Evolutionary conservation across 2,797 vertebrate species (phyloP).

Genomic region (Catostomus latipinnis): DNA sequence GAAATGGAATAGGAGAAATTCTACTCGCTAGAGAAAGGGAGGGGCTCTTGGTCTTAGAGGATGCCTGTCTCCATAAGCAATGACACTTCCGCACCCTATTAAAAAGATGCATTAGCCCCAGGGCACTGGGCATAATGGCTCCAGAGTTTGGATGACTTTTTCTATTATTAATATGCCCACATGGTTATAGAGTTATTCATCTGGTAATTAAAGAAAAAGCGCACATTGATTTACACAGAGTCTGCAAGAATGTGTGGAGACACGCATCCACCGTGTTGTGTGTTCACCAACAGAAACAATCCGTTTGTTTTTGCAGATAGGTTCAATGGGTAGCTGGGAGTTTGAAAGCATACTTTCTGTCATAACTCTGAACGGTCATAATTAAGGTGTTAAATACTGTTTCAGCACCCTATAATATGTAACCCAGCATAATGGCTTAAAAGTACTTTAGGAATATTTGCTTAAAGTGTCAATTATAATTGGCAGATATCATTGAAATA

Average conservation of each 20-base stretch:
- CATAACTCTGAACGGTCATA: conserved; percentile 37
- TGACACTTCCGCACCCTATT: conserved; percentile 61
- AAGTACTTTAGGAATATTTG: too few relatives aligned
- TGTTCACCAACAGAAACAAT: conserved; percentile 49
- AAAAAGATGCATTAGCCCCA: conserved; percentile 62
- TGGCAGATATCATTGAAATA: too few relatives aligned
- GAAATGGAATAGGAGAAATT: conserved; percentile 3
- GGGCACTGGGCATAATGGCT: conserved; percentile 53
- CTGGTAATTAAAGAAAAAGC: conserved; percentile 60
- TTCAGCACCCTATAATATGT: neutral
- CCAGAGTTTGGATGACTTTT: conserved; percentile 57
- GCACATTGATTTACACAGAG: conserved; percentile 58
- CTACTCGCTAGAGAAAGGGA: conserved; percentile 39
- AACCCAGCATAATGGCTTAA: neutral
- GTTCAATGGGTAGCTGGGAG: conserved; percentile 47
- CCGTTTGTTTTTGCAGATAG: conserved; percentile 28
- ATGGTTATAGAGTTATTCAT: conserved; percentile 56
- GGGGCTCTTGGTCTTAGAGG: conserved; percentile 48
- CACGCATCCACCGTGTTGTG: conserved; percentile 45
- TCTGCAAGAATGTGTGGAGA: conserved; percentile 39
- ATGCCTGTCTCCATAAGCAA: conserved; percentile 57
- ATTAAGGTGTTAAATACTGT: conserved; percentile 41
- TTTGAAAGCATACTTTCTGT: conserved; percentile 39
- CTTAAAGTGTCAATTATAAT: too few relatives aligned
- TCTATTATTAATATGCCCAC: conserved; percentile 65